Base-by-base conservation (phyloP, 1,140 invertebrate genomes). In the Chlorops oryzae region DNA sequence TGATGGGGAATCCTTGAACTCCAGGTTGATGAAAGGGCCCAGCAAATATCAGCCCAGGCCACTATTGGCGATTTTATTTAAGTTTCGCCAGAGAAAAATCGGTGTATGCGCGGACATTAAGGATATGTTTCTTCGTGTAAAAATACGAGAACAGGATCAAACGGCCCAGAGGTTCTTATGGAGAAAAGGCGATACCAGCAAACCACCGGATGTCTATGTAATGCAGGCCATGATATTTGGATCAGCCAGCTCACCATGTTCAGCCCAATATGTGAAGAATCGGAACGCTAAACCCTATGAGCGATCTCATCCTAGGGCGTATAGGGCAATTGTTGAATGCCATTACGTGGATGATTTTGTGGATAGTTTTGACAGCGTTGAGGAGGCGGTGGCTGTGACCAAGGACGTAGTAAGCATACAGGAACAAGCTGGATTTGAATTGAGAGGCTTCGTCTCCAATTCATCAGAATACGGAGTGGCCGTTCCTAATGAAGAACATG, bases 311-410 rank as follows among this genome's bases (percentile, higher is more conserved):
- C 64, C 59, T 0, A 7, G 34, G 12, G 63, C 68, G 2, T 60
- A 54, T 7, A 13, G 56, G 0, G 61, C 61, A 0, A 59, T 73
- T 5, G 12, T 35, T 1, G n/a, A 62, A 2, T 50, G 55, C 17
- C 61, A 62, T 32, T 72, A 72, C 43, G 66, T 70, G 58, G 68
- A 72, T 50, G 72, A 72, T 46, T 70, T 64, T 39, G 52, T 72
- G 0, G 17, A 28, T 1, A 61, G 65, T 0, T 63, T 57, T 1
- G 17, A 32, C n/a, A n/a, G 28, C 7, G 7, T 32, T 32, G 28
- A 32, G 28, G 28, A 32, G n/a, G 28, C 28, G 7, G 28, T 32
- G 7, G 28, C 28, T 32, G 28, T 32, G 7, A 32, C 7, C 28
- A 32, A 32, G 28, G 28, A 32, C n/a, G 28, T n/a, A 7, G n/a